These are phyloP conservation scores for Tretioscincus oriximinensis DNA, from an alignment of 2,113 vertebrate genomes.

Conservation along the genomic window DNA sequence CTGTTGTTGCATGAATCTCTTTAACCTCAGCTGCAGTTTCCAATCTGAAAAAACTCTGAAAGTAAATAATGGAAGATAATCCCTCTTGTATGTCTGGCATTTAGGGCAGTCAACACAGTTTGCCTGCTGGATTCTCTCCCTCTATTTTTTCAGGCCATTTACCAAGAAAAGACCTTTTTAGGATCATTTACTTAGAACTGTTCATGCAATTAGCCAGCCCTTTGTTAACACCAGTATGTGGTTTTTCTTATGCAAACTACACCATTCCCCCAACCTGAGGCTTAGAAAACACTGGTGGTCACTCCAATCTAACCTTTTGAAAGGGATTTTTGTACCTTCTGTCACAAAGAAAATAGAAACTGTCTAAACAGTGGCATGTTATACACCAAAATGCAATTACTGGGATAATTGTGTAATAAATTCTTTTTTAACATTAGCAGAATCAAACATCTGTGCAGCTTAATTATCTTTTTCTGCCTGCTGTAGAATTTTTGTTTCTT, in stretches of 20 bases:
- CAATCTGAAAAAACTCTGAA: neutral
- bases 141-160: neutral
- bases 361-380: neutral
- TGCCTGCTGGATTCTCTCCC: neutral
- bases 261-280: neutral
- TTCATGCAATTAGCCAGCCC: neutral
- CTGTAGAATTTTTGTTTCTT: neutral
- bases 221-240: conserved; percentile 10
- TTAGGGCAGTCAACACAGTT: conserved; percentile 16
- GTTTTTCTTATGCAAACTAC: conserved; percentile 24
- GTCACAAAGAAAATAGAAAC: neutral
- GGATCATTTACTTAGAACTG: conserved; percentile 12
- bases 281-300: neutral
- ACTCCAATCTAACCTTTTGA: neutral
- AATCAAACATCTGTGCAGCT: neutral
- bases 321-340: neutral
- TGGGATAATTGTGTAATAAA: neutral
- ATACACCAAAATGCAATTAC: neutral
- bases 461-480: neutral
- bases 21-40: conserved; percentile 18
- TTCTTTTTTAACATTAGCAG: neutral
- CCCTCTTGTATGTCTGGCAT: conserved; percentile 12
- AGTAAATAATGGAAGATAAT: conserved; percentile 12
- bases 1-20: neutral
- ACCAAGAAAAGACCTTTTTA: conserved; percentile 19